Evolutionary conservation across 2,888 invertebrate genomes (phyloP), one percentile per base, ranked within the genome.

Genomic region (Ophonus ardosiacus): DNA sequence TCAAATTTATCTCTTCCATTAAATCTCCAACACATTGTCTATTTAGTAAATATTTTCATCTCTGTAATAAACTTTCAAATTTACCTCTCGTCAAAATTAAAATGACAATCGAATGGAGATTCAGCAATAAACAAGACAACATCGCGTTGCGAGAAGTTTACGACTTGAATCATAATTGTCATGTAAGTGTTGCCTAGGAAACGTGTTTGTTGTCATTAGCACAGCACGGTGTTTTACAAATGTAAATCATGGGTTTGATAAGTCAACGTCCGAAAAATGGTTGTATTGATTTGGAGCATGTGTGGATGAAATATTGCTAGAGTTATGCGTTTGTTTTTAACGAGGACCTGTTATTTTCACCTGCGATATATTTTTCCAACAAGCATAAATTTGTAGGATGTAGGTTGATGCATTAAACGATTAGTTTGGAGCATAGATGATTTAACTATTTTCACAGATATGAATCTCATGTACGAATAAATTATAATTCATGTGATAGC

Each of bases 31-130:
- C 71, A 74, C 71, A 74, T 74, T 74, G 71, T 74, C 71, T 74
- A 74, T 74, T 68, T 74, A 74, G 21, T 43, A 74, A 74, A 74
- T 74, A 74, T 74, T 74, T 74, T 74, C 71, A 74, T 74, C 71
- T 74, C 43, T 7, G 43, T 8, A 17, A 74, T 74, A 74, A 74
- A 74, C 17, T 74, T 24, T 15, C 17, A 17, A 74, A 74, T 74
- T 74, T 74, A 74, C 43, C 43, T 40, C 15, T 40, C 71, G 40
- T 74, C 40, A 74, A 74, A 74, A 74, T 74, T 74, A 74, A 43
- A 74, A 74, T 74, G 71, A 74, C 71, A 74, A 43, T 74, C 71
- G 71, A 43, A 74, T 43, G 43, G 71, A 68, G 68, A 24, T 63
- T 31, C 38, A 38, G 68, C 68, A 68, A 68, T 68, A 68, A 68